Conservation (phyloP, 2,797 vertebrate genomes). For the Ceryle rudis region DNA sequence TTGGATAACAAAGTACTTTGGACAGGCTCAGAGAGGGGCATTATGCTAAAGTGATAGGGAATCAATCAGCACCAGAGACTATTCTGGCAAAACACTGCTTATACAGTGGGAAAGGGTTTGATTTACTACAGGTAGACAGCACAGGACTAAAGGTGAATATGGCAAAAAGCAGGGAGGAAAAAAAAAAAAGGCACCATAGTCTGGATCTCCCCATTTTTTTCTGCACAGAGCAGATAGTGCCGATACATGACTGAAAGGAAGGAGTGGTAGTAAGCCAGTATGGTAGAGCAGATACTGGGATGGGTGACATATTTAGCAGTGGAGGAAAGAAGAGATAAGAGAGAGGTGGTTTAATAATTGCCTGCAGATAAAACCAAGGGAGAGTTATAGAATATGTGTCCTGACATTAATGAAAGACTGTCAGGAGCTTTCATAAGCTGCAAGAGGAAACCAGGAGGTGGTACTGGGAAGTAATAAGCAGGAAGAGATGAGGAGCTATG, state of each 20-base stretch:
- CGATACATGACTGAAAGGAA: background rate
- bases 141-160: background rate
- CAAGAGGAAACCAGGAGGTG: background rate
- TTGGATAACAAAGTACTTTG: background rate
- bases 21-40: background rate
- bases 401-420: background rate
- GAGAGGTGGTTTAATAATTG: background rate
- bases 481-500: background rate
- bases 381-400: background rate
- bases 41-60: background rate
- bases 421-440: background rate
- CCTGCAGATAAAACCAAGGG: background rate
- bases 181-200: background rate
- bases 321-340: slow-evolving; percentile 4
- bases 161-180: background rate
- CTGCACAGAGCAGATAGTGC: background rate
- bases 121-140: background rate
- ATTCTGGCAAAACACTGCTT: background rate
- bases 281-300: background rate
- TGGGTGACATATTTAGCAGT: background rate
- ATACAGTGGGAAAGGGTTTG: background rate
- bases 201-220: background rate
- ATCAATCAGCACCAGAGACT: background rate
- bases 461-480: background rate
- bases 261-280: background rate